A percentile compares a stretch with the other conserved stretches of the same genome.
These are phyloP conservation scores for Lycaena phlaeas DNA, from an alignment of 2,888 invertebrate species.

Conservation along the genomic window DNA sequence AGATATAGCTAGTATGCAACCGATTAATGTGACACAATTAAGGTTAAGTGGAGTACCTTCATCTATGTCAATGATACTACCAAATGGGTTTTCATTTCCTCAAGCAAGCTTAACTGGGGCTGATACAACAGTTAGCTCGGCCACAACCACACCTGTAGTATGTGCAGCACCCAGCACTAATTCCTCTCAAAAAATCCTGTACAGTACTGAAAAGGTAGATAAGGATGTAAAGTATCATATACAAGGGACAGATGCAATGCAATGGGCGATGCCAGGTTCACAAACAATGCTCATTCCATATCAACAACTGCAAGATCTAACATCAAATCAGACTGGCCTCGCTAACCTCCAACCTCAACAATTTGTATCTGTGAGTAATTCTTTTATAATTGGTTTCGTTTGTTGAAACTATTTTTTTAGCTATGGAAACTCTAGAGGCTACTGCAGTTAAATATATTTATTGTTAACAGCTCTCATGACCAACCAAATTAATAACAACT, in stretches of 20 bases:
- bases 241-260: slow-evolving; percentile 56
- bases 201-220: slow-evolving; percentile 60
- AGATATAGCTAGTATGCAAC: slow-evolving; percentile 61
- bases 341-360: slow-evolving; percentile 56
- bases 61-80: slow-evolving; percentile 65
- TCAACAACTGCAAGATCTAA: slow-evolving; percentile 57
- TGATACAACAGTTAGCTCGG: slow-evolving; percentile 59
- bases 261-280: slow-evolving; percentile 60
- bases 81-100: slow-evolving; percentile 52
- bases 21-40: slow-evolving; percentile 59
- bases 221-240: slow-evolving; percentile 63
- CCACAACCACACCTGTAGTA: slow-evolving; percentile 56
- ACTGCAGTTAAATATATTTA: too few species aligned
- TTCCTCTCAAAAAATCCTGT: slow-evolving; percentile 57
- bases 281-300: slow-evolving; percentile 67
- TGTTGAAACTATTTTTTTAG: too few species aligned
- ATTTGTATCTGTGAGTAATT: slow-evolving; percentile 58
- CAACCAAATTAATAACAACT: too few species aligned
- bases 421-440: too few species aligned
- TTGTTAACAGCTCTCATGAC: too few species aligned
- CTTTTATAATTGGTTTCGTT: slow-evolving; percentile 1
- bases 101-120: slow-evolving; percentile 51
- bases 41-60: slow-evolving; percentile 57
- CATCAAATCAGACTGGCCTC: slow-evolving; percentile 45
- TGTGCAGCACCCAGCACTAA: slow-evolving; percentile 61